phyloP scores from a whole-genome alignment of 1,140 invertebrate species.

The Lucilia sericata region DNA sequence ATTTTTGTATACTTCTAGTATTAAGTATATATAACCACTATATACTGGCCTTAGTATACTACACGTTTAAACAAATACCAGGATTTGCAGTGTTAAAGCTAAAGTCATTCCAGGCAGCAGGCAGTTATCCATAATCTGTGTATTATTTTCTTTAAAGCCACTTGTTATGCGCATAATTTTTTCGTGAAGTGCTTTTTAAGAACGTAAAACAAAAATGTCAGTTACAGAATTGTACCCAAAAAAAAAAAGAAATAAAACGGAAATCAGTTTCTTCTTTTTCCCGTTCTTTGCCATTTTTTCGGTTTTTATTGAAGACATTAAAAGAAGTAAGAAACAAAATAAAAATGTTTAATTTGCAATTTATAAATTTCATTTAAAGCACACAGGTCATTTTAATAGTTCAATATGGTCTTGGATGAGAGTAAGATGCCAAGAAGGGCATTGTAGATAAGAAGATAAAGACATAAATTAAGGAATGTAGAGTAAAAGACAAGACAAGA shows the following conservation, averaged over 20 bases:
- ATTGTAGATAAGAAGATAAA: too few relatives aligned
- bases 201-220: slow-evolving; percentile 39
- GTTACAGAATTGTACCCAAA: background rate
- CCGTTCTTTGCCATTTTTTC: background rate
- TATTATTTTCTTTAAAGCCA: slow-evolving; percentile 25
- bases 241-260: slow-evolving; percentile 1
- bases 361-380: background rate
- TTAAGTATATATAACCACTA: too few relatives aligned
- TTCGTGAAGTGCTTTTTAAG: slow-evolving; percentile 31
- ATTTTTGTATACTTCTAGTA: too few relatives aligned
- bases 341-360: background rate
- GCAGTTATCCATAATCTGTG: slow-evolving; percentile 35
- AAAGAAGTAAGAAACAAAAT: background rate
- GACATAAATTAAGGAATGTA: background rate
- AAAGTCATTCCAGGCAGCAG: background rate
- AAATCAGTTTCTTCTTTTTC: background rate
- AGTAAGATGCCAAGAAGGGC: background rate
- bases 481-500: background rate
- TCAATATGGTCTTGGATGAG: background rate
- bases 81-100: too few relatives aligned
- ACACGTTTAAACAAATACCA: too few relatives aligned
- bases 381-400: slow-evolving; percentile 2
- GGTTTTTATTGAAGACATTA: background rate
- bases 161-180: slow-evolving; percentile 42
- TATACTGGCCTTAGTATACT: too few relatives aligned